Evolutionary conservation across 2,888 invertebrate genomes (phyloP).

Genomic region (Heteropelma amictum): DNA sequence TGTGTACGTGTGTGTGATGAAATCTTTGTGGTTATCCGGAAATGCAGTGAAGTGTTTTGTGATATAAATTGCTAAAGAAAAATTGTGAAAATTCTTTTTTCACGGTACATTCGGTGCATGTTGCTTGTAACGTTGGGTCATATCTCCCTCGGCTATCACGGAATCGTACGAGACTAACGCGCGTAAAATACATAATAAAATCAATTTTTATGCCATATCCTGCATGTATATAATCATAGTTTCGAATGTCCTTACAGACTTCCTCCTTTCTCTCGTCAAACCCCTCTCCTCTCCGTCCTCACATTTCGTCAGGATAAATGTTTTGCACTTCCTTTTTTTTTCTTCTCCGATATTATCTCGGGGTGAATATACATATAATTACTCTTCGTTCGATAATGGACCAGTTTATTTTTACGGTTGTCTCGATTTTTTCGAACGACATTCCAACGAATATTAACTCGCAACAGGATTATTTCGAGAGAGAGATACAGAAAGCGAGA

Average conservation of each 20-base stretch:
- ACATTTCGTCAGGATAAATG: not conserved
- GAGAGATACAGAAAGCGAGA: no score
- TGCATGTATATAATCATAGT: not conserved
- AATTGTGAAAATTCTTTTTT: not conserved
- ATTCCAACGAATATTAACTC: not conserved
- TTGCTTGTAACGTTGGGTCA: conserved; percentile 22
- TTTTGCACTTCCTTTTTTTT: conserved; percentile 17
- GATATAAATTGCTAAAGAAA: not conserved
- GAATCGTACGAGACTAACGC: conserved; percentile 47
- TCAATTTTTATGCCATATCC: conserved; percentile 1
- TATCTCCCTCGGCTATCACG: conserved; percentile 39
- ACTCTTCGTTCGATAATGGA: no score
- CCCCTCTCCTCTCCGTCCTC: not conserved
- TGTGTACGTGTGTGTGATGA: not conserved
- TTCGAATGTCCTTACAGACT: not conserved
- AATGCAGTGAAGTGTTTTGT: not conserved
- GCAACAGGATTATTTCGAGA: not conserved
- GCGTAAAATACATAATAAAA: conserved; percentile 22
- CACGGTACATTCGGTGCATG: not conserved
- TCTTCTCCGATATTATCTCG: no score
- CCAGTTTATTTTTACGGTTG: not conserved
- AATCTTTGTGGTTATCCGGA: not conserved
- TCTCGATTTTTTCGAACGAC: not conserved
- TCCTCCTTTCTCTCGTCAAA: conserved; percentile 36
- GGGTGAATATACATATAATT: no score